Evolutionary conservation across 2,113 vertebrate species (phyloP).

Genomic region (Phaethon lepturus): DNA sequence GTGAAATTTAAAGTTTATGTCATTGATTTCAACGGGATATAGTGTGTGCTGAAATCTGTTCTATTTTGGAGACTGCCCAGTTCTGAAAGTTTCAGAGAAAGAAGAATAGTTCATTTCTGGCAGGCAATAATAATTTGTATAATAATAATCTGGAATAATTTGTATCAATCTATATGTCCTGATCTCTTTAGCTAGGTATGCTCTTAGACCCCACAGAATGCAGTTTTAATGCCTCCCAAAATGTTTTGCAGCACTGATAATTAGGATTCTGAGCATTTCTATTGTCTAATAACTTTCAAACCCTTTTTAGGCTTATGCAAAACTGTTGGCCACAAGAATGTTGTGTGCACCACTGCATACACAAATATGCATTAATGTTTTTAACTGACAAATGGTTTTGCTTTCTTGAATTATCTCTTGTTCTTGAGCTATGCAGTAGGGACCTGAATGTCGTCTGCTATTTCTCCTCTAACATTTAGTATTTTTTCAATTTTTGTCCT

Average conservation of each 20-base stretch:
- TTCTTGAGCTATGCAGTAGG: background rate
- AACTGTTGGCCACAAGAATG: background rate
- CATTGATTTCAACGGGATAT: background rate
- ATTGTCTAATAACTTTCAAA: background rate
- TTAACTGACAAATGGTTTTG: background rate
- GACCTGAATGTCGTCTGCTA: background rate
- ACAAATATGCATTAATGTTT: background rate
- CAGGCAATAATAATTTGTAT: background rate
- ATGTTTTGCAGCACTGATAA: background rate
- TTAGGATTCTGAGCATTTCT: background rate
- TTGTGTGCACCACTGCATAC: background rate
- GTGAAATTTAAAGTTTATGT: background rate
- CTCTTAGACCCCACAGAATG: background rate
- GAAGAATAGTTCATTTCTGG: background rate
- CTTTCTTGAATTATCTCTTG: background rate
- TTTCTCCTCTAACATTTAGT: background rate
- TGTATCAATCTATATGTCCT: background rate
- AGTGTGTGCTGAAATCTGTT: background rate
- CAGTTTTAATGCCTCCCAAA: background rate
- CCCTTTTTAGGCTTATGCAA: background rate
- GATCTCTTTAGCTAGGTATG: background rate
- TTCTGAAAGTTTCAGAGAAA: background rate
- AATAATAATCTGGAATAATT: background rate
- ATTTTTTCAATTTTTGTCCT: background rate
- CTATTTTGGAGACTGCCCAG: rapidly evolving